Percentiles rank a stretch among this genome's conserved stretches.
Conservation (phyloP, 1,140 invertebrate genomes). For the Drosophila baimaii region DNA sequence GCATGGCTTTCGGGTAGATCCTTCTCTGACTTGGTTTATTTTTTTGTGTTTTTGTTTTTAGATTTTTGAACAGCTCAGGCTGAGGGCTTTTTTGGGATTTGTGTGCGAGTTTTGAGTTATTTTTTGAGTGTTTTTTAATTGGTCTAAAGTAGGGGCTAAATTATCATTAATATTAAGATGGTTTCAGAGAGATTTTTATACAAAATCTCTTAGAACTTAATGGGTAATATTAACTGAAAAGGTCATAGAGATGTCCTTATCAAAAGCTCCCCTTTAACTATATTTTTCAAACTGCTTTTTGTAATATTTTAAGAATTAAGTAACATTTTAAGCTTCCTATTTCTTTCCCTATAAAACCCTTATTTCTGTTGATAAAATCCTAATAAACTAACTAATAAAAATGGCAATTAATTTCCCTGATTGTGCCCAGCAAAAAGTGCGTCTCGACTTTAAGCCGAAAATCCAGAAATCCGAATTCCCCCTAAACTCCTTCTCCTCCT, state of each 20-base stretch:
- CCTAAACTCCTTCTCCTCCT: slow-evolving; percentile 7
- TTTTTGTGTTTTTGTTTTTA: neutral
- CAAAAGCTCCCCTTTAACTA: too few relatives aligned
- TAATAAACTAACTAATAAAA: slow-evolving; percentile 11
- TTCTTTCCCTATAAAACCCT: neutral
- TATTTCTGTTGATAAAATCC: neutral
- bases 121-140: neutral
- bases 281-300: neutral
- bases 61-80: neutral
- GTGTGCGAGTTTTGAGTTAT: neutral
- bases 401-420: slow-evolving; percentile 4
- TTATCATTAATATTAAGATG: neutral
- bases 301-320: neutral
- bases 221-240: too few relatives aligned
- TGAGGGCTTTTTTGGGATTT: neutral
- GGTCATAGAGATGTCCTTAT: too few relatives aligned
- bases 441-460: slow-evolving; percentile 18
- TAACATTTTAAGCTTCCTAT: neutral
- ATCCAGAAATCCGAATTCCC: slow-evolving; percentile 9
- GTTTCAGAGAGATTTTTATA: neutral
- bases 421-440: neutral
- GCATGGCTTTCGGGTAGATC: slow-evolving; percentile 16
- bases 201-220: too few relatives aligned
- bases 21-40: neutral
- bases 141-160: too few relatives aligned